Percentiles rank a stretch among this genome's conserved stretches.
These are phyloP conservation scores for Tolmerus cingulatus DNA, from an alignment of 2,888 invertebrate species.

Conservation along the genomic window DNA sequence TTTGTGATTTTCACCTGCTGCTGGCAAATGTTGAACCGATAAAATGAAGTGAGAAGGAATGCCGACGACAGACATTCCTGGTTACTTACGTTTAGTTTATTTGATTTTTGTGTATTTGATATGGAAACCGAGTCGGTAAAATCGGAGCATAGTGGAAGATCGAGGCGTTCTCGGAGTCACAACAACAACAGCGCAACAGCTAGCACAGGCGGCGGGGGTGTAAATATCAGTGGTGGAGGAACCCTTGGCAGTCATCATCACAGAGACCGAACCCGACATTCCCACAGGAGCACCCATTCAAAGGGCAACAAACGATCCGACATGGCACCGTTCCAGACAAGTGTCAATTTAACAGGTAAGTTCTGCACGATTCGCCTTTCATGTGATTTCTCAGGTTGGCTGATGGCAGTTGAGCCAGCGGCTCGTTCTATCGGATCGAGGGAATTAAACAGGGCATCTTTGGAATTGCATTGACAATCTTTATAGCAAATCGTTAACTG, in stretches of 20 bases:
- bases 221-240: conserved; percentile 14
- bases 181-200: conserved; percentile 52
- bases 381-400: not conserved
- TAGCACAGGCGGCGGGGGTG: conserved; percentile 1
- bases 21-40: not conserved
- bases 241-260: conserved; percentile 65
- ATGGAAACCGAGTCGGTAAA: conserved; percentile 96
- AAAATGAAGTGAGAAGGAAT: conserved; percentile 13
- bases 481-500: not conserved
- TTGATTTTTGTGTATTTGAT: conserved; percentile 52
- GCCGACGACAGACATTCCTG: not conserved
- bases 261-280: conserved; percentile 69
- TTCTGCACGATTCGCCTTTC: not conserved
- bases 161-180: conserved; percentile 73
- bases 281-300: conserved; percentile 68
- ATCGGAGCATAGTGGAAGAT: conserved; percentile 88
- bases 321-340: conserved; percentile 89
- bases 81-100: not conserved
- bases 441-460: not conserved
- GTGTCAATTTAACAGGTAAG: conserved; percentile 76
- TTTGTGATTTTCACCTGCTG: not conserved
- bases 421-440: not conserved
- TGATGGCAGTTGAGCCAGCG: not conserved
- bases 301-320: conserved; percentile 67
- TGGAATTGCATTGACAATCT: not conserved